These are phyloP conservation scores for Berghia stephanieae DNA, from an alignment of 1,140 invertebrate genomes.

Conservation along the genomic window DNA sequence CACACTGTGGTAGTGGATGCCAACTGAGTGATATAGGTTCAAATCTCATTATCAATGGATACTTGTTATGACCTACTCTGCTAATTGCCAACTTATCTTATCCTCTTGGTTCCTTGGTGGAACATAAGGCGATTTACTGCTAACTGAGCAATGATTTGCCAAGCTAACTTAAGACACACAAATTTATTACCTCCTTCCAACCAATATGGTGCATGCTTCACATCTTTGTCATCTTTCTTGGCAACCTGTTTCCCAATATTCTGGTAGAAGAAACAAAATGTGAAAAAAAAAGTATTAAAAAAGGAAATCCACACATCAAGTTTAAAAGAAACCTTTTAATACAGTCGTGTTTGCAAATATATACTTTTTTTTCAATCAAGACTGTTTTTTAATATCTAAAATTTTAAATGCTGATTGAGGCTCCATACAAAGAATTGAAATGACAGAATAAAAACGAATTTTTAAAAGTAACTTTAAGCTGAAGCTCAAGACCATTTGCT, in stretches of 20 bases:
- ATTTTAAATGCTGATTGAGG: no score
- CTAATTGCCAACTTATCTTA: no score
- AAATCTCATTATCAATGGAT: neutral
- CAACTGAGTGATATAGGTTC: neutral
- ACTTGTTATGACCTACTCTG: no score
- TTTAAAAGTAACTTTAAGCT: no score
- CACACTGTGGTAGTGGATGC: no score
- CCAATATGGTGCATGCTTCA: conserved; percentile 69
- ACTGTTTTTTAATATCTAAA: no score
- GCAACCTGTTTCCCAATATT: conserved; percentile 33
- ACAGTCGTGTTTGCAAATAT: no score
- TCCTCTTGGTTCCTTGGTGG: no score
- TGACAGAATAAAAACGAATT: no score
- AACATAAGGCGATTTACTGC: neutral
- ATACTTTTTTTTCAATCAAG: no score
- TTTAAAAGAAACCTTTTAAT: neutral
- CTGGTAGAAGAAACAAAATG: neutral
- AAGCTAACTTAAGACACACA: neutral
- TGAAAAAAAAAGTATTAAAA: neutral
- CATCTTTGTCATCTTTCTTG: conserved; percentile 62
- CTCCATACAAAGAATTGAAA: no score
- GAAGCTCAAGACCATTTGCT: no score
- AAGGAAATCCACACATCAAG: neutral
- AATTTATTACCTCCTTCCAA: conserved; percentile 70
- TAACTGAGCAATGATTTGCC: neutral